phyloP scores from a whole-genome alignment of 2,113 vertebrate species.

The Eurystomus gularis region DNA sequence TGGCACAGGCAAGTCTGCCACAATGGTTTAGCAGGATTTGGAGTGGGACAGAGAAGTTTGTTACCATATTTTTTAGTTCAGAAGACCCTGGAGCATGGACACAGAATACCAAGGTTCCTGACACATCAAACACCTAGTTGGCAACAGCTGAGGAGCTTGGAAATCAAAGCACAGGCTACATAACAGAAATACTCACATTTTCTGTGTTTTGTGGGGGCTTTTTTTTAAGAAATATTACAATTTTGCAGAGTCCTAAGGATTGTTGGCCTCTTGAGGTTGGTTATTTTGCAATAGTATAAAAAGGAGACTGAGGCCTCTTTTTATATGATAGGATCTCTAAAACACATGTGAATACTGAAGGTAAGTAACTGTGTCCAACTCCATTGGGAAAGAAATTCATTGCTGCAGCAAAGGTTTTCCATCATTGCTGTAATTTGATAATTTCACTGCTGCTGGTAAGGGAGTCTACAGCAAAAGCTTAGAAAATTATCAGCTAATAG shows the following conservation, averaged over 20 bases:
- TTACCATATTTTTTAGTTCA: background rate
- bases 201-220: background rate
- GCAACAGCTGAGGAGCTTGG: background rate
- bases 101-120: background rate
- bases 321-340: background rate
- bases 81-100: background rate
- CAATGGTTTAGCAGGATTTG: background rate
- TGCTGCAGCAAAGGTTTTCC: conserved; percentile 29
- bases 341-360: background rate
- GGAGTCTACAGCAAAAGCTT: conserved; percentile 16
- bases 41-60: background rate
- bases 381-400: background rate
- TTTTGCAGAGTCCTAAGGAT: background rate
- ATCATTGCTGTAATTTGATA: conserved; percentile 46
- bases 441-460: conserved; percentile 31
- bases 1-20: background rate
- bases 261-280: background rate
- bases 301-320: background rate
- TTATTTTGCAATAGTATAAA: background rate
- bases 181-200: background rate
- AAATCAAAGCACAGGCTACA: background rate
- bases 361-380: background rate
- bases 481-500: conserved; percentile 49
- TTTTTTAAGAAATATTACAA: background rate
- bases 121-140: background rate